Conservation (phyloP, 1,140 invertebrate species). For the Stegodyphus mimosarum region DNA sequence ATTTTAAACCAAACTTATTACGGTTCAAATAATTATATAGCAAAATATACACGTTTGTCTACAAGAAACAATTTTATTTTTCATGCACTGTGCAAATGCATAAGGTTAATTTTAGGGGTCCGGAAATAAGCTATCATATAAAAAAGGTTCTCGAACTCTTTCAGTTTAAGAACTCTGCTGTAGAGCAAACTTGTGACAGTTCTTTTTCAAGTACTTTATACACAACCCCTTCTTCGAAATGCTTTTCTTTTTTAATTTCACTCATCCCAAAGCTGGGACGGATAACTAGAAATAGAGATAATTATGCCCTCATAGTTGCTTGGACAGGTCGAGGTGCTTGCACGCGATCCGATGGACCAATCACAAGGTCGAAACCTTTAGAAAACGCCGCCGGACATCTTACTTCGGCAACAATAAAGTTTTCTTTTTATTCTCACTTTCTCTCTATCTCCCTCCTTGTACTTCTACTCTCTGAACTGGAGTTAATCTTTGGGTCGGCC, state of each 20-base stretch:
- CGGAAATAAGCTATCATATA: too few species aligned
- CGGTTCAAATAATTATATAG: too few species aligned
- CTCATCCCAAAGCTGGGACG: background rate
- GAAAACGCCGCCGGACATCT: slow-evolving; percentile 44
- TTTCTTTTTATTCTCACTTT: background rate
- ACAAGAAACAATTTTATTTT: too few species aligned
- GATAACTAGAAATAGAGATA: slow-evolving; percentile 55
- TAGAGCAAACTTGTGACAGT: too few species aligned
- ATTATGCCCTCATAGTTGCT: slow-evolving; percentile 53
- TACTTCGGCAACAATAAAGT: slow-evolving; percentile 54
- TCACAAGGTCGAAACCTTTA: slow-evolving; percentile 24
- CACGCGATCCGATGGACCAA: slow-evolving; percentile 48
- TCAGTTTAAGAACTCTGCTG: too few species aligned
- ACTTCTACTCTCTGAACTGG: slow-evolving; percentile 39
- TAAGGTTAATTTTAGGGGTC: too few species aligned
- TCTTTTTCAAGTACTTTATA: too few species aligned
- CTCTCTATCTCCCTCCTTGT: slow-evolving; percentile 11
- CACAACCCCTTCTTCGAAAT: background rate
- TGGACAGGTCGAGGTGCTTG: slow-evolving; percentile 39
- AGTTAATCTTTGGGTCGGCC: slow-evolving; percentile 51
- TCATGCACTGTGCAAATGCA: too few species aligned
- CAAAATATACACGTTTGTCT: too few species aligned
- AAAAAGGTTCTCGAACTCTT: too few species aligned
- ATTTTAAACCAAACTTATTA: too few species aligned
- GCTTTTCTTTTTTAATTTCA: background rate